Evolutionary conservation across 2,113 vertebrate species (phyloP), one percentile per base, ranked within the genome.

Genomic region (Elanoides forficatus): DNA sequence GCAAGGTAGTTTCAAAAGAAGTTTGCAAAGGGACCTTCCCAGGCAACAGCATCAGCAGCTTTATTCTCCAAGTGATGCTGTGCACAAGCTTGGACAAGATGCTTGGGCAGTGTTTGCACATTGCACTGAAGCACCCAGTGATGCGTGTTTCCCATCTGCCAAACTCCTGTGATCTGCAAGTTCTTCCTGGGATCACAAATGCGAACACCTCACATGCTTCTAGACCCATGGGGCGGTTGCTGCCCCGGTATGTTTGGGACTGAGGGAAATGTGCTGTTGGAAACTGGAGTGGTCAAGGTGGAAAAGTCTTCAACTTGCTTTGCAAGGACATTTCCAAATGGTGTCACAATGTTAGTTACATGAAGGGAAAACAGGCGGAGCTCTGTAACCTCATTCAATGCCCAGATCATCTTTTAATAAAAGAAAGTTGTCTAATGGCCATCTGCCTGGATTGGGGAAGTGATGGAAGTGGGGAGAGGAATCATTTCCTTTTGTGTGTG

Each of bases 171-270:
- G 52, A 48, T 32, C 2, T 65, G 34, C 45, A 30, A 68, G 6
- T 16, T 72, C 9, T 62, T 79, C 13, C 10, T 88, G 38, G 15
- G 20, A 63, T 30, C 27, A 62, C n/a, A 72, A 71, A 48, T 1
- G 1, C 1, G 2, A 56, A 43, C n/a, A 78, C 6, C 21, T 66
- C 2, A 0, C 26, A 8, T 19, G 8, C 23, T 30, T 65, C 50
- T 81, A 70, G 43, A 36, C 11, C 19, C 5, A 6, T 25, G 11
- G 9, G 3, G 8, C 0, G 0, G 6, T 50, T 0, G 0, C 18
- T 81, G 22, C 10, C 5, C 4, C 2, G 8, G 4, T 47, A 16
- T 63, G 15, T 55, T 59, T 8, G 7, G 29, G 32, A 34, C 13
- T 3, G 3, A 27, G 40, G 21, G 22, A 81, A 85, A 79, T 15